Base-by-base conservation (phyloP, 2,888 invertebrate genomes). In the Acronicta psi region DNA sequence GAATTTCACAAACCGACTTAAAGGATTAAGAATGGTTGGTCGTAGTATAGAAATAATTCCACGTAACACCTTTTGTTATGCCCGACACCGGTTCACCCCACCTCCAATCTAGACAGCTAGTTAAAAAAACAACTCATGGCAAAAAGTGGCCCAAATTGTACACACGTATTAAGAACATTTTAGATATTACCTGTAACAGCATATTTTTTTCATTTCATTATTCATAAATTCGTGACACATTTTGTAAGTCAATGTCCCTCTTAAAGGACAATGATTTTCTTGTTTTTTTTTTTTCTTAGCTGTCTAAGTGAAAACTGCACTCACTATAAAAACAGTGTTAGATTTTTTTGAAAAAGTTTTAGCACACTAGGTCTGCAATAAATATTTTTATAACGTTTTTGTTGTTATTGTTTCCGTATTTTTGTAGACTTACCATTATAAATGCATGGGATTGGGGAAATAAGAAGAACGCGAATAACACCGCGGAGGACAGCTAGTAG, bases 91-190 rank as follows among this genome's bases (percentile, higher is more conserved):
- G 60, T 59, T 37, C 14, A 31, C 71, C 65, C 60, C 59, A 66
- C 67, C 60, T 40, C 54, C 25, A 36, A 59, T 60, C 52, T 70
- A 68, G 59, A 63, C 55, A 65, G 17, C 60, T 62, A 62, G 51
- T 34, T 44, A 40, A 58, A 76, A 77, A 77, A 76, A 69, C 65
- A 67, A 74, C 69, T 70, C 66, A 45, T 38, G 34, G 58, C 69
- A 81, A 77, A 80, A 77, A 75, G 57, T 73, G 70, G 76, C 75
- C 80, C 53, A 63, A 71, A 77, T 77, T 63, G 49, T 58, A 52
- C 54, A 46, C 83, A 83, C 85, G 84, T 85, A 85, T 79, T 81
- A 64, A 59, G 79, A 69, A 73, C 78, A 70, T 60, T 58, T 61
- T 61, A 58, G 66, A 68, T 67, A 69, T 70, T 71, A 62, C 58